These are phyloP conservation scores for Palythoa heliodiscus DNA, from an alignment of 92 coral and sea anemone species.

Conservation along the genomic window DNA sequence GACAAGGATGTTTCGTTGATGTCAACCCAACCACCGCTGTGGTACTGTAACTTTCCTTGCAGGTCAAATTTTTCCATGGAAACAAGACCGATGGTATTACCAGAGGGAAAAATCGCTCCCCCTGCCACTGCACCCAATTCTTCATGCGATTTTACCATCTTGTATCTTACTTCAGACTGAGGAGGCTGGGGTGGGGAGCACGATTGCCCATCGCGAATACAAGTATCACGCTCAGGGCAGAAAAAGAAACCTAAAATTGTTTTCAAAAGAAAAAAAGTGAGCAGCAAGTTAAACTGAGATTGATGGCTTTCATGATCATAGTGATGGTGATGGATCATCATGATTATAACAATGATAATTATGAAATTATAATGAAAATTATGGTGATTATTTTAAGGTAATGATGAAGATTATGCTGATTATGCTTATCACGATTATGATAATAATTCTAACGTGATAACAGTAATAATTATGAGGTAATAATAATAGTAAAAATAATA, in stretches of 20 bases:
- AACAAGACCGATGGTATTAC: constrained; percentile 8
- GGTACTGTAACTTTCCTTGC: constrained; percentile 8
- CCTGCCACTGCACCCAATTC: constrained; percentile 1
- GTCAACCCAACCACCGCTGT: not conserved
- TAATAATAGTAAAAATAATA: too few species aligned
- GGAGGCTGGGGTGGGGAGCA: constrained; percentile 27
- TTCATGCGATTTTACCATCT: not conserved
- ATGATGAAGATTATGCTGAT: too few species aligned
- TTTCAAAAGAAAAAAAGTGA: not conserved
- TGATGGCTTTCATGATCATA: too few species aligned
- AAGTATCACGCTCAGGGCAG: not conserved
- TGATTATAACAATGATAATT: too few species aligned
- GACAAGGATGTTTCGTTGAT: not conserved
- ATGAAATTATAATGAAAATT: too few species aligned
- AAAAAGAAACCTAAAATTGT: not conserved
- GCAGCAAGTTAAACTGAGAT: not conserved
- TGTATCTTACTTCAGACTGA: not conserved
- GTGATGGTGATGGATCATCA: too few species aligned
- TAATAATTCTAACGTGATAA: too few species aligned
- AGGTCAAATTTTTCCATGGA: constrained; percentile 16
- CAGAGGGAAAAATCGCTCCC: not conserved
- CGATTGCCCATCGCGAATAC: not conserved
- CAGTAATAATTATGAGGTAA: too few species aligned
- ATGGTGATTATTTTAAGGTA: too few species aligned
- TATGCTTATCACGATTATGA: too few species aligned